Evolutionary conservation across 1,140 invertebrate species (phyloP), one percentile per base, ranked within the genome.

Genomic region (Saxidomus purpurata): DNA sequence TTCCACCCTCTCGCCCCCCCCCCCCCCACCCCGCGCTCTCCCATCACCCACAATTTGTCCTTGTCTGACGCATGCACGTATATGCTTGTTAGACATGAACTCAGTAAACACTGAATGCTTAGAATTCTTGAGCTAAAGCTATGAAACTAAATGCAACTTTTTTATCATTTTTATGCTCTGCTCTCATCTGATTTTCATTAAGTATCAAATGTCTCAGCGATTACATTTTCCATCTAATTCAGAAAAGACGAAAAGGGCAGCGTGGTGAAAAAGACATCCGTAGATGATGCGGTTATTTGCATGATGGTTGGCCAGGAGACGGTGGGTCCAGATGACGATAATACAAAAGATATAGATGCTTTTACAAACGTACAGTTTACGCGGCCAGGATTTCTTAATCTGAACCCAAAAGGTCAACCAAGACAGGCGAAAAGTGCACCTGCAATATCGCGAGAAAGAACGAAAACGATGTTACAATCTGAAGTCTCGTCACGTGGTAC

Each of bases 301-400:
- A 71, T 89, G 40, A 89, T 89, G 87, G 87, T 89, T 2, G 87
- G 77, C n/a, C 34, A 63, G 36, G 87, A 89, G 59, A 82, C 61
- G 6, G 77, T 69, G 0, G 87, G 87, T 55, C 87, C 59, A 6
- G 77, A 81, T 17, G 79, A 89, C 9, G 79, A 52, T 0, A 89
- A 67, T 25, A 34, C 52, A 28, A 52, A 28, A 22, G 47, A 61
- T 28, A 59, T 71, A 13, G 63, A 71, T 43, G 71, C 63, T 22
- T 8, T 89, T 31, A 76, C 87, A n/a, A 59, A 81, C 43, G 25
- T n/a, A 6, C 36, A 82, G 9, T 55, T n/a, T n/a, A 89, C 79
- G 11, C 59, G 77, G 22, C 87, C 87, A 31, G 87, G 87, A 47
- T 89, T 49, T 47, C 22, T 82, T 4, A 38, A 38, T 59, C 49